Percentiles rank a stretch among this genome's conserved stretches.
phyloP scores from a whole-genome alignment of 2,113 vertebrate species.

The Amblyopsis rosae region DNA sequence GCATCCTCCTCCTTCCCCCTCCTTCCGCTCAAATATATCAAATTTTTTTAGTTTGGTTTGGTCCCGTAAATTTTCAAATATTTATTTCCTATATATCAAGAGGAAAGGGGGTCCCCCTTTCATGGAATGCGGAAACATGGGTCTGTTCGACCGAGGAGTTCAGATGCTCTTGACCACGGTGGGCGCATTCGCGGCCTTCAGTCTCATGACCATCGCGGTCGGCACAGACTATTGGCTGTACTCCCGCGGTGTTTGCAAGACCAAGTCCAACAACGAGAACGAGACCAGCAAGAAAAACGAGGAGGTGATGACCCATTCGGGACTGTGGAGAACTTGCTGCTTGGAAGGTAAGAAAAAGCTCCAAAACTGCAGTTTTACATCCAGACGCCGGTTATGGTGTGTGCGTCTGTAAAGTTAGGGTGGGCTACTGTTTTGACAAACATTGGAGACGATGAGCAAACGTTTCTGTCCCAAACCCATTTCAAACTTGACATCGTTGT shows the following conservation, averaged over 20 bases:
- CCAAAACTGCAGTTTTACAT: background rate
- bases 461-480: conserved; percentile 1
- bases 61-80: conserved; percentile 83
- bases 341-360: conserved; percentile 87
- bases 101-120: conserved; percentile 97
- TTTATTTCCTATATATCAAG: conserved; percentile 86
- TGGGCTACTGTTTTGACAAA: background rate
- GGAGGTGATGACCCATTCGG: conserved; percentile 99
- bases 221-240: conserved; percentile 99
- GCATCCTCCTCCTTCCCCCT: conserved; percentile 82
- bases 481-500: conserved; percentile 25
- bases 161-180: conserved; percentile 99
- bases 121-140: conserved; percentile 99
- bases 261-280: conserved; percentile 95
- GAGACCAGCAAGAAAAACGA: conserved; percentile 99
- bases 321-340: conserved; percentile 99
- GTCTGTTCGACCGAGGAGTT: conserved; percentile 99
- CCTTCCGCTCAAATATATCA: conserved; percentile 75
- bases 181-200: conserved; percentile 99
- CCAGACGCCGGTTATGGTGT: background rate
- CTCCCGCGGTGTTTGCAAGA: conserved; percentile 97
- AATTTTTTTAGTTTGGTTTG: conserved; percentile 78
- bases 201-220: conserved; percentile 99
- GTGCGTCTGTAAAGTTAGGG: no score
- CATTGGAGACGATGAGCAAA: background rate